These are phyloP conservation scores for Tauraco hartlaubi DNA, from an alignment of 2,797 vertebrate species.

Conservation along the genomic window DNA sequence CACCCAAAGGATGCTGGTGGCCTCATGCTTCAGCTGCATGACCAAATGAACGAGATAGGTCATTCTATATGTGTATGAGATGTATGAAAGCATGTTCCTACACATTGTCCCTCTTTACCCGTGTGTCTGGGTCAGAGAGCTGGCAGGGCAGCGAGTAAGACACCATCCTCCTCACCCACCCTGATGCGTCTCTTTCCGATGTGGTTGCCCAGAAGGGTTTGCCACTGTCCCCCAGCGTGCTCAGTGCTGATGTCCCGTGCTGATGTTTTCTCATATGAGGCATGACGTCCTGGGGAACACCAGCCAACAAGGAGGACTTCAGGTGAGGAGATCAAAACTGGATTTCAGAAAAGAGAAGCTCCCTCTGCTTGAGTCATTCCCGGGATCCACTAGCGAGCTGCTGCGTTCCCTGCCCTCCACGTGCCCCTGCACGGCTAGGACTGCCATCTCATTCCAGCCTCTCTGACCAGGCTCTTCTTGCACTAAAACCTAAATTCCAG, in stretches of 20 bases:
- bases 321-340: neutral
- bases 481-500: neutral
- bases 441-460: neutral
- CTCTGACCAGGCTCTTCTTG: neutral
- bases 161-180: neutral
- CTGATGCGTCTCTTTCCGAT: neutral
- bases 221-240: neutral
- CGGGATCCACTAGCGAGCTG: accelerated
- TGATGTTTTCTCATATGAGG: accelerated
- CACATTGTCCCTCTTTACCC: neutral
- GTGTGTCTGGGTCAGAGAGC: neutral
- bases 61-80: neutral
- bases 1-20: neutral
- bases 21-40: neutral
- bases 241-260: neutral
- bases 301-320: neutral
- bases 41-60: neutral
- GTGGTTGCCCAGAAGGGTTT: neutral
- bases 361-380: neutral
- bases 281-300: neutral
- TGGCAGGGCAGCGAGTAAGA: neutral
- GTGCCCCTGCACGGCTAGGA: neutral
- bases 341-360: neutral
- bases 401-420: neutral
- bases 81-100: neutral